Evolutionary conservation across 2,113 vertebrate species (phyloP).

Genomic region (Ammodytes dubius): DNA sequence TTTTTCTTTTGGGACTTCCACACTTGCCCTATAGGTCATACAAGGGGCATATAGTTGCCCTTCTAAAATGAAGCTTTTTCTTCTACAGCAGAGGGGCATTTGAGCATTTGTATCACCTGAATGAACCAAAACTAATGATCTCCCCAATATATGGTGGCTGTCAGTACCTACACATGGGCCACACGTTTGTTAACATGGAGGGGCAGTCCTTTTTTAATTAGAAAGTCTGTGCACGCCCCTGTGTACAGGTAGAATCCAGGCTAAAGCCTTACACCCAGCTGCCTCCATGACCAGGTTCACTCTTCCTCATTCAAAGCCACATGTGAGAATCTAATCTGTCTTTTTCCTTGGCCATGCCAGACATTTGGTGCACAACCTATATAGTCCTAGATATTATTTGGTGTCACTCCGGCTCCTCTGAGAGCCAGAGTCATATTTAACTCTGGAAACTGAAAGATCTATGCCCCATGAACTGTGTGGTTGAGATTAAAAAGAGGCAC

Average conservation of each 20-base stretch:
- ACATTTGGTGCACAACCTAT: neutral
- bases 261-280: constrained; percentile 2
- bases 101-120: too few species aligned
- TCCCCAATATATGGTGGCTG: too few species aligned
- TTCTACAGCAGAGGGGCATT: too few species aligned
- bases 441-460: constrained; percentile 22
- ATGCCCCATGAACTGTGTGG: constrained; percentile 3
- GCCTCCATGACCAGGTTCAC: constrained; percentile 1
- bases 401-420: constrained; percentile 15
- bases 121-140: too few species aligned
- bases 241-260: neutral
- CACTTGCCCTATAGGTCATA: too few species aligned
- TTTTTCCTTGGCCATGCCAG: neutral
- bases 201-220: too few species aligned
- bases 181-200: too few species aligned
- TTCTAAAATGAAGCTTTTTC: too few species aligned
- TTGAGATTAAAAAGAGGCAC: constrained; percentile 11
- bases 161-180: too few species aligned
- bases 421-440: constrained; percentile 32
- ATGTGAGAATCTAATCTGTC: constrained; percentile 6
- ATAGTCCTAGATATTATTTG: neutral
- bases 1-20: too few species aligned
- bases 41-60: too few species aligned
- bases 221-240: too few species aligned
- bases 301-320: constrained; percentile 27